Base-by-base conservation (phyloP, 2,888 invertebrate genomes). In the Dendrolimus pini region DNA sequence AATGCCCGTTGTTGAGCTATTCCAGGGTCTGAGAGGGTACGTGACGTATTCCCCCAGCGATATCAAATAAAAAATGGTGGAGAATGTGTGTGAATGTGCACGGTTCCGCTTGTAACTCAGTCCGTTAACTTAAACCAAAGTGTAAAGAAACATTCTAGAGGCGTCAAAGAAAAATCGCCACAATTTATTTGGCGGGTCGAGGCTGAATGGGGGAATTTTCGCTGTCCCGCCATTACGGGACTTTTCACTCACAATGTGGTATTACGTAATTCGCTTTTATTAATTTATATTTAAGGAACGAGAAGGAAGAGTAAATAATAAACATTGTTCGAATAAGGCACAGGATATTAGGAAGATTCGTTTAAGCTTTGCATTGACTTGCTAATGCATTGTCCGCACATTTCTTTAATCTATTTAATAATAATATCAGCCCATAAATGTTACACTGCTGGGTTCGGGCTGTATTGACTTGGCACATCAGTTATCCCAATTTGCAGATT, bases 101-200 rank as follows among this genome's bases (percentile, higher is more conserved):
- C 9, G 47, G 12, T 12, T 9, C 12, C 47, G 8, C 47, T 47
- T 47, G 12, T 47, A 47, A 47, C 47, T 47, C 12, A 47, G 47
- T 58, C 62, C 61, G 54, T 42, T 63, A 56, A 60, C 66, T 70
- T 66, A 66, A 56, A 60, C 74, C 74, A 61, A 58, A 65, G 62
- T 59, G 65, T 62, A 75, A 76, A 79, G 72, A 74, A 81, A 78
- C 79, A 76, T 82, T 81, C 80, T 73, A 73, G 79, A 80, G 82
- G 81, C 84, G 82, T 83, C 84, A 83, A 86, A 85, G 86, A 87
- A 85, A 85, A 85, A 87, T 85, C 78, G 86, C 80, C 75, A 83
- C 86, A 83, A 86, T 87, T 87, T 86, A 84, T 85, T 84, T 78
- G 74, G 74, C 74, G 72, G 70, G 68, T 72, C 77, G 74, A 68